Evolutionary conservation across 2,797 vertebrate genomes (phyloP).

Genomic region (Pampus argenteus): DNA sequence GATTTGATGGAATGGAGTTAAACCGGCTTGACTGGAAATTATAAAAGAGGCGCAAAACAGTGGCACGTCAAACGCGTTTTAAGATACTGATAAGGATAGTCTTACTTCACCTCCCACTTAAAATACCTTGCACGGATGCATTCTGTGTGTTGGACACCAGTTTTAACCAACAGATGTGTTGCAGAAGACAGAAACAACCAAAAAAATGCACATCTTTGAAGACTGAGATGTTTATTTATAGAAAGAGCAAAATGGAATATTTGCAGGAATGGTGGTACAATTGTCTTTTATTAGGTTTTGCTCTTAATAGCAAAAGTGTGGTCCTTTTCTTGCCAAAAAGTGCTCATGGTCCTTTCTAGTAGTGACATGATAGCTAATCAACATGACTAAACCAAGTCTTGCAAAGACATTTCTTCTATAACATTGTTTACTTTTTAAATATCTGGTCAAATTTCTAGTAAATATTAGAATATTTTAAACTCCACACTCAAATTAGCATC

Average conservation of each 20-base stretch:
- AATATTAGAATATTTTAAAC: conserved; percentile 39
- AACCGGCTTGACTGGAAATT: conserved; percentile 67
- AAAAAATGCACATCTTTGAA: not conserved
- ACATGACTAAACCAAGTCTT: not conserved
- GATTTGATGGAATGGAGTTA: conserved; percentile 59
- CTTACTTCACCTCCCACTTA: not conserved
- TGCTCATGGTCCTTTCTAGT: conserved; percentile 32
- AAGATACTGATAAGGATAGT: not conserved
- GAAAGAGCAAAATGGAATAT: conserved; percentile 32
- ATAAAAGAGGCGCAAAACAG: conserved; percentile 2
- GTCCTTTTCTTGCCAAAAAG: conserved; percentile 25
- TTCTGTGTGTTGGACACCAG: not conserved
- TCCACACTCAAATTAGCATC: conserved; percentile 12
- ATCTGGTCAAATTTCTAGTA: conserved; percentile 25
- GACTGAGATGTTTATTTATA: conserved; percentile 57
- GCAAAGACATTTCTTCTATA: not conserved
- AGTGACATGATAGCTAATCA: conserved; percentile 19
- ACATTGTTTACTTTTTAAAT: not conserved
- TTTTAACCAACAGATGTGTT: too few species aligned
- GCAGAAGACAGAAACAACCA: not conserved
- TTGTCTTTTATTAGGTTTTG: conserved; percentile 7
- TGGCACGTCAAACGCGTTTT: not conserved
- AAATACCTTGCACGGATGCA: not conserved
- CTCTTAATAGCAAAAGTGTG: conserved; percentile 14
- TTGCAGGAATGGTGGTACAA: conserved; percentile 54